Evolutionary conservation across 2,888 invertebrate species (phyloP).

Genomic region (Microctonus brassicae): DNA sequence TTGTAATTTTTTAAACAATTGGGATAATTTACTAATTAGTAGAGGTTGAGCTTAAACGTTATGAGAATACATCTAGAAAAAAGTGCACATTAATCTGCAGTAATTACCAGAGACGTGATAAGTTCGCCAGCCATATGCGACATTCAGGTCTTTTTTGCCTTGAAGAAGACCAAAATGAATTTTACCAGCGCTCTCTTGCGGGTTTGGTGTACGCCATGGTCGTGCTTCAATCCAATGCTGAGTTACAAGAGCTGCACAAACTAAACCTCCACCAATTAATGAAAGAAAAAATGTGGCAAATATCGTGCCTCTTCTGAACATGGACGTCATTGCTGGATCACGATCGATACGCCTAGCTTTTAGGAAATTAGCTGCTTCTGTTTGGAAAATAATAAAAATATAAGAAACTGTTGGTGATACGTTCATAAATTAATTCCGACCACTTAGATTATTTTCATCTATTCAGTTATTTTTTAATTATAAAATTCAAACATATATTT

Average conservation of each 20-base stretch:
- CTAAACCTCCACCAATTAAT: slow-evolving; percentile 81
- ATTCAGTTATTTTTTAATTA: no score
- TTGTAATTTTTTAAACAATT: no score
- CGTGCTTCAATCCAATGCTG: slow-evolving; percentile 86
- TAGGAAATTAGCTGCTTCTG: slow-evolving; percentile 50
- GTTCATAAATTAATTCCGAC: no score
- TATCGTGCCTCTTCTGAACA: slow-evolving; percentile 83
- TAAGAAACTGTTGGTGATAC: neutral
- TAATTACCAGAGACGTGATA: slow-evolving; percentile 84
- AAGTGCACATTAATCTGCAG: neutral
- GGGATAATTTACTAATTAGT: no score
- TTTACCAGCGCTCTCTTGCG: slow-evolving; percentile 79
- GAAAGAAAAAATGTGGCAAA: slow-evolving; percentile 87
- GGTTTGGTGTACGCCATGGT: slow-evolving; percentile 78
- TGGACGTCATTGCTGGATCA: slow-evolving; percentile 65
- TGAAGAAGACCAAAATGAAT: slow-evolving; percentile 90
- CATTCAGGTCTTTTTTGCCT: slow-evolving; percentile 86
- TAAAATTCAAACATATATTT: no score
- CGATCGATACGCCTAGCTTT: slow-evolving; percentile 43
- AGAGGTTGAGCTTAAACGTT: no score
- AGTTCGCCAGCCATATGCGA: slow-evolving; percentile 84
- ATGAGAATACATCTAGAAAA: neutral
- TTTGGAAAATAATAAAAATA: no score
- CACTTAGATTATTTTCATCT: no score
- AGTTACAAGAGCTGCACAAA: slow-evolving; percentile 86